phyloP scores from a whole-genome alignment of 2,888 invertebrate genomes.

The Encarsia formosa region DNA sequence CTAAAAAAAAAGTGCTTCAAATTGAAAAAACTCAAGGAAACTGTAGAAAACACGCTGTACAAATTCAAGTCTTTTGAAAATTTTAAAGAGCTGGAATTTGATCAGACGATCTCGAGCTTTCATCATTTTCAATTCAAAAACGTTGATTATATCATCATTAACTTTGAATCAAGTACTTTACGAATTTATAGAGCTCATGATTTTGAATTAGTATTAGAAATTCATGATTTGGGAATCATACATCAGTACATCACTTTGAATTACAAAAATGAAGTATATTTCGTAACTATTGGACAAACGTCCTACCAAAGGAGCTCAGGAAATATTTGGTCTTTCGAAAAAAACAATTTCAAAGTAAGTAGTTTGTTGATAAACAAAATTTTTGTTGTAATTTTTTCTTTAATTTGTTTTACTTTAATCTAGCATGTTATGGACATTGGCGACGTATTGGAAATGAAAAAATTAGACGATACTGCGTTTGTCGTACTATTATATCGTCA shows the following conservation, averaged over 20 bases:
- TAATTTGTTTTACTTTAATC: constrained; percentile 9
- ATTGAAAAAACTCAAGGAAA: background rate
- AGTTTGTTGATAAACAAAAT: constrained; percentile 2
- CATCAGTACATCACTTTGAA: constrained; percentile 50
- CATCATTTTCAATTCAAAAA: constrained; percentile 43
- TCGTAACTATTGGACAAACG: constrained; percentile 43
- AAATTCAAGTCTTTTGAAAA: constrained; percentile 54
- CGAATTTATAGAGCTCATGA: constrained; percentile 44
- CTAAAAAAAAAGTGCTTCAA: constrained; percentile 2
- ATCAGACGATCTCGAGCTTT: constrained; percentile 37
- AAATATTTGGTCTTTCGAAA: constrained; percentile 51
- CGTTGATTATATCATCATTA: constrained; percentile 48
- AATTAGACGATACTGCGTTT: constrained; percentile 31
- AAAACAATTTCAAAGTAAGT: constrained; percentile 42
- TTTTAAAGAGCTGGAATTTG: constrained; percentile 42
- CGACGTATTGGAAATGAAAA: constrained; percentile 29
- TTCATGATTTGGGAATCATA: constrained; percentile 52
- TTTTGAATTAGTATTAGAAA: constrained; percentile 36
- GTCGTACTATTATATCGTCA: constrained; percentile 21
- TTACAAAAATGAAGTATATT: constrained; percentile 42
- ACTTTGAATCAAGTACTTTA: constrained; percentile 50
- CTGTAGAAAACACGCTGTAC: constrained; percentile 48
- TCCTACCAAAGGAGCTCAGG: constrained; percentile 43
- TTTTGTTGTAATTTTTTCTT: constrained; percentile 1
- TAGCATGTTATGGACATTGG: constrained; percentile 37